Base-by-base conservation (phyloP, 2,888 invertebrate species). In the Aspidiotus destructor region DNA sequence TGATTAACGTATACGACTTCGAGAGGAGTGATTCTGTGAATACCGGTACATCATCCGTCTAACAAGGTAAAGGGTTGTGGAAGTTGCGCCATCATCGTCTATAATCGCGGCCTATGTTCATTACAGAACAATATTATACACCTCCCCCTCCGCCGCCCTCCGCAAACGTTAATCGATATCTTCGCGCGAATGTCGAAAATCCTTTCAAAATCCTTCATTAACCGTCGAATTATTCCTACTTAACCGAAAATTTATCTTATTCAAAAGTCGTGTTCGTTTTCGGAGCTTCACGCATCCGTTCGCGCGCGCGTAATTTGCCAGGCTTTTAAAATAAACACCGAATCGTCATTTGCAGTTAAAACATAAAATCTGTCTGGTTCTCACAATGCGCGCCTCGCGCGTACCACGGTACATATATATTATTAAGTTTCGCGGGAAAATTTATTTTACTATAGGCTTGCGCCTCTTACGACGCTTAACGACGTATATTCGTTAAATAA, bases 291-390 rank as follows among this genome's bases (percentile, higher is more conserved):
- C 44, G 67, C 58, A 58, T 48, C 57, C 60, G 57, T 67, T 44
- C 58, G 67, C 41, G 63, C 63, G 57, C 57, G 42, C 61, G 16
- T 64, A 65, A 67, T 67, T 67, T 60, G 40, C 40, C 28, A 42
- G 41, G 48, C 60, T 58, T 67, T 67, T 67, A 67, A 67, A 67
- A 60, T 67, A 67, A 67, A 67, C 67, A 67, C 60, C 57, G 58
- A 67, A 67, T 67, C 67, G 60, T 60, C 67, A 67, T 67, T 67
- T 67, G 67, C 67, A 57, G 44, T 60, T 67, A 60, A 48, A 58
- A 67, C 58, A 57, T 6, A 58, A 67, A 67, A 67, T 67, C 57
- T 67, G 67, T 67, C 67, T 67, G 44, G 67, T 67, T 67, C 67
- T 67, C 67, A 67, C 63, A 63, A 52, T 54, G 28, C 28, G 28